Evolutionary conservation across 2,888 invertebrate genomes (phyloP), one percentile per base, ranked within the genome.

Genomic region (Spilarctia lutea): DNA sequence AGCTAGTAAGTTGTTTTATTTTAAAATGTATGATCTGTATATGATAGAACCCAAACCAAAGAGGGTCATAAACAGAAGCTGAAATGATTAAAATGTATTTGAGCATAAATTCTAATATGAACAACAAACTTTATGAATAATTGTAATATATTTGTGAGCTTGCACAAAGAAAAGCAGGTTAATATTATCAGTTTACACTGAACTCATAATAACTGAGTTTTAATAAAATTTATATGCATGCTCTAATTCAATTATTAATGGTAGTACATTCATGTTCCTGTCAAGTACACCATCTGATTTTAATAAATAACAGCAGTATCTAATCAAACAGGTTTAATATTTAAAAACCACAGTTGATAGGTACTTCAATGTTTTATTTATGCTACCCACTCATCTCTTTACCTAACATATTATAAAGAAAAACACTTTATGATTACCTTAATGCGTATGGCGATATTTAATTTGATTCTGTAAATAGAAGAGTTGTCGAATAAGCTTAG

Each of bases 401-500:
- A 6, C 2, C 24, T 30, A 56, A 30, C 42, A 39, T 35, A 69
- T 69, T 33, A 10, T 52, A 35, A 65, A n/a, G 13, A 65, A 35
- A 24, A 48, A 65, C 27, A 48, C n/a, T 33, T 33, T 27, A 60
- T 20, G 42, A 70, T 70, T 70, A 70, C 60, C 24, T 45, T 30
- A n/a, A 16, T 39, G 39, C 35, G 18, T 18, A 56, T 42, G 45
- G 18, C 42, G 42, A 71, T 27, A 63, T 42, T 30, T 11, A 71
- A 63, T 63, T 30, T 27, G 7, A 35, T 45, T 65, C 6, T 45
- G 24, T 71, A 16, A 33, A 45, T 30, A 27, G 18, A 71, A 24
- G 63, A 42, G 35, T 18, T 56, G 42, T 70, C 56, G 56, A 20
- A 69, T 24, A 56, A 70, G 66, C 65, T 70, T 52, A 71, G 67